Conservation (phyloP, 1,140 invertebrate species). For the Dufourea novaeangliae region DNA sequence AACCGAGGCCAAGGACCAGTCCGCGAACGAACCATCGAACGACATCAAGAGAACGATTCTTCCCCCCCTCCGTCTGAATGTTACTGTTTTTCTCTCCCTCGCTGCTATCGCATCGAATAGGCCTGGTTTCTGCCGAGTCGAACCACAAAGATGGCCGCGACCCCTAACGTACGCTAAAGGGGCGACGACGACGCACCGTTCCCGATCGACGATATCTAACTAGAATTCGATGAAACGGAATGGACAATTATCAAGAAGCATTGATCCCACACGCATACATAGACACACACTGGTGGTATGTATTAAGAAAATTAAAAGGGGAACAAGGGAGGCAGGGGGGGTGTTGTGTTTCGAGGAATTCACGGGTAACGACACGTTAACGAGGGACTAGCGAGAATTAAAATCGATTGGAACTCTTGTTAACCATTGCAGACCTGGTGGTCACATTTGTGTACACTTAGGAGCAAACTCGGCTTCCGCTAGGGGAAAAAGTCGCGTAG, state of each 20-base stretch:
- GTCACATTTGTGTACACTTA: no score
- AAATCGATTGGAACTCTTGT: slow-evolving; percentile 26
- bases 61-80: no score
- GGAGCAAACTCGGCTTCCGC: no score
- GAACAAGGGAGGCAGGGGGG: background rate
- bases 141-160: background rate
- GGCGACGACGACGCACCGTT: background rate
- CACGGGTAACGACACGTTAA: slow-evolving; percentile 53
- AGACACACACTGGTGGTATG: no score
- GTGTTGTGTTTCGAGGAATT: background rate
- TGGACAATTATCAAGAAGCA: background rate
- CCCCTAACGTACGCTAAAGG: background rate
- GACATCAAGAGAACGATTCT: slow-evolving; percentile 11
- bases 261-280: no score
- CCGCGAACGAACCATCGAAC: background rate
- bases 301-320: slow-evolving; percentile 1
- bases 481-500: no score
- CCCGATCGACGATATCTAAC: background rate
- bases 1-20: background rate
- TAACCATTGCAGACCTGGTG: slow-evolving; percentile 16
- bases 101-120: background rate
- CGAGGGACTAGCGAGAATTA: slow-evolving; percentile 34
- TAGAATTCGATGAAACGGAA: background rate
- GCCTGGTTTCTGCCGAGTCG: slow-evolving; percentile 4
- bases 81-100: background rate